Conservation (phyloP, 2,797 vertebrate species). For the Phataginus tricuspis region DNA sequence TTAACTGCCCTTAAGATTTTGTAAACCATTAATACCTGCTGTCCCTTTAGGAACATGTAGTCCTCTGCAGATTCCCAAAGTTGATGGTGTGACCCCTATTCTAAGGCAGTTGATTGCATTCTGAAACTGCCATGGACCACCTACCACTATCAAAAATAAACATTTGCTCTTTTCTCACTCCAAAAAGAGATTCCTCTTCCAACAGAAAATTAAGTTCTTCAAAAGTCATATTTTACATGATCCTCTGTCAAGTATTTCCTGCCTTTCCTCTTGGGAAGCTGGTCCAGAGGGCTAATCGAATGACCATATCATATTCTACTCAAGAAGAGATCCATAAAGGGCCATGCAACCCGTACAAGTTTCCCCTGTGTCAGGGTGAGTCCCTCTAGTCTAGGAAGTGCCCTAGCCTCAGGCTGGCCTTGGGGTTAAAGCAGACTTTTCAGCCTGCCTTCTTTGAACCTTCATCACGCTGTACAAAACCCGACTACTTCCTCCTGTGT, state of each 20-base stretch:
- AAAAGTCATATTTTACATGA: background rate
- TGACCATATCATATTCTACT: background rate
- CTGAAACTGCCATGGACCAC: background rate
- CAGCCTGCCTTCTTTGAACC: background rate
- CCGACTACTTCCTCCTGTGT: background rate
- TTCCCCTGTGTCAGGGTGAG: background rate
- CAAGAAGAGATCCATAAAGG: background rate
- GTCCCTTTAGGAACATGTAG: background rate
- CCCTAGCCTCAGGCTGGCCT: background rate
- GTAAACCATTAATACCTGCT: background rate
- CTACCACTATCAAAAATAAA: background rate
- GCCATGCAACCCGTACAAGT: background rate
- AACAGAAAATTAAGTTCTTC: slow-evolving; percentile 8
- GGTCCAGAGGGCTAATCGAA: background rate
- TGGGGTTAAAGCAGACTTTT: background rate
- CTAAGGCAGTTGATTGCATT: background rate
- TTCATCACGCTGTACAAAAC: background rate
- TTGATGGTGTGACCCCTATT: background rate
- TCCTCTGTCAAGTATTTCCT: background rate
- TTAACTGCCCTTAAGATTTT: background rate
- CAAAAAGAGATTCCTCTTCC: background rate
- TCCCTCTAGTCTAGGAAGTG: background rate
- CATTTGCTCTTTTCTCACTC: background rate
- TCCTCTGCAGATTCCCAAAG: background rate
- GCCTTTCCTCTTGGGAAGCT: background rate